A percentile compares a stretch with the other conserved stretches of the same genome.
These are phyloP conservation scores for Heliconius cydno DNA, from an alignment of 2,888 invertebrate genomes.

Conservation along the genomic window DNA sequence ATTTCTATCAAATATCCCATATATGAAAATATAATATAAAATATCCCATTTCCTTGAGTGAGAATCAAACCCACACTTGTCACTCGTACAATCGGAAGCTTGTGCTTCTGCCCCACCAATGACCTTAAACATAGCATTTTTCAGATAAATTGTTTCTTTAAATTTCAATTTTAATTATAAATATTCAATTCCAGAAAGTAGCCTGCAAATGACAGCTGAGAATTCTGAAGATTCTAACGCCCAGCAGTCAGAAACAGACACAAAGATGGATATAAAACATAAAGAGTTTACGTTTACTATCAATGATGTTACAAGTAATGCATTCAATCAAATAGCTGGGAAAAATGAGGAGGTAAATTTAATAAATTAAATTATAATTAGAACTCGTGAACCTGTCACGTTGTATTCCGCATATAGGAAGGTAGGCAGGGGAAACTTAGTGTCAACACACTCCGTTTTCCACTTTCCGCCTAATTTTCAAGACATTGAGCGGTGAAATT, in stretches of 20 bases:
- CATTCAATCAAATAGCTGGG: not conserved
- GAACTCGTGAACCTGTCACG: too few species aligned
- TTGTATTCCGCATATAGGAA: too few species aligned
- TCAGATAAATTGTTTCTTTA: not conserved
- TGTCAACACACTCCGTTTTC: too few species aligned
- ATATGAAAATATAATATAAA: too few species aligned
- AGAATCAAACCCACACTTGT: too few species aligned
- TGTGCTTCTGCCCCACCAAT: too few species aligned
- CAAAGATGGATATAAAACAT: constrained; percentile 38
- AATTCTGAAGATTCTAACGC: constrained; percentile 72
- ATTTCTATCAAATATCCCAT: not conserved
- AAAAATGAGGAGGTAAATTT: not conserved
- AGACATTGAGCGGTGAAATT: too few species aligned
- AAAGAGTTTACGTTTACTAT: constrained; percentile 29
- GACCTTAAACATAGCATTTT: too few species aligned
- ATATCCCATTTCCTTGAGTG: too few species aligned
- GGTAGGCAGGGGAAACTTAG: too few species aligned
- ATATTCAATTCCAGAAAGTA: constrained; percentile 60
- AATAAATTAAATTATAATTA: not conserved
- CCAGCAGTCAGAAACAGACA: constrained; percentile 56
- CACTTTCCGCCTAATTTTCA: too few species aligned
- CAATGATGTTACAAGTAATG: constrained; percentile 6
- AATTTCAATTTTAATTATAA: not conserved
- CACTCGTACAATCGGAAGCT: too few species aligned
- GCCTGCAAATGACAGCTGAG: constrained; percentile 65